Evolutionary conservation across 2,888 invertebrate species (phyloP).

Genomic region (Drosophila tripunctata): DNA sequence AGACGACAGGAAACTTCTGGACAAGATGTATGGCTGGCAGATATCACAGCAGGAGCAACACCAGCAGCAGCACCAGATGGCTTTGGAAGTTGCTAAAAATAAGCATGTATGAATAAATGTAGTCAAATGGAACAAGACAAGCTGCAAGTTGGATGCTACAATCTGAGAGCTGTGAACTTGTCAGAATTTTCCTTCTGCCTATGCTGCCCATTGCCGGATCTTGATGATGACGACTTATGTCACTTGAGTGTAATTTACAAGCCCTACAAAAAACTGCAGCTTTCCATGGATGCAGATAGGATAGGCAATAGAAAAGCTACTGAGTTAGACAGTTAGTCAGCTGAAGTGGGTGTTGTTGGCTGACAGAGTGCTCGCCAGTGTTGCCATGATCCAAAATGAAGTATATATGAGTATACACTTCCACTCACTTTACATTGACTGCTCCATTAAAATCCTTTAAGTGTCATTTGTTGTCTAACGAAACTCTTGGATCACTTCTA

Average conservation of each 20-base stretch:
- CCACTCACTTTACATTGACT: constrained; percentile 5
- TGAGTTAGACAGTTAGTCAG: constrained; percentile 16
- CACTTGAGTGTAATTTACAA: constrained; percentile 62
- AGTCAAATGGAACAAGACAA: constrained; percentile 13
- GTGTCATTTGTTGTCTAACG: constrained; percentile 33
- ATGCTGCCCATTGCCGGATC: background rate
- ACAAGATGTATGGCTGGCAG: constrained; percentile 46
- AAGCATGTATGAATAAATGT: constrained; percentile 3
- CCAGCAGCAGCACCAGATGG: constrained; percentile 2
- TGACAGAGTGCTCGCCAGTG: constrained; percentile 9
- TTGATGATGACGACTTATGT: constrained; percentile 59
- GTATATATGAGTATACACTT: constrained; percentile 11
- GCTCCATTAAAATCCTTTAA: constrained; percentile 35
- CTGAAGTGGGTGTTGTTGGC: constrained; percentile 5
- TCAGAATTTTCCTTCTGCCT: constrained; percentile 2
- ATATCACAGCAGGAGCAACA: constrained; percentile 14
- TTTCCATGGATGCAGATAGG: constrained; percentile 30
- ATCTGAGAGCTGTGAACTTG: constrained; percentile 8
- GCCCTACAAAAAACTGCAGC: constrained; percentile 45
- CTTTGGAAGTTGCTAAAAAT: constrained; percentile 10
- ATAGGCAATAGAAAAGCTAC: constrained; percentile 29
- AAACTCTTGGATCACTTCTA: background rate
- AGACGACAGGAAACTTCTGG: constrained; percentile 23
- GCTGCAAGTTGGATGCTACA: background rate
- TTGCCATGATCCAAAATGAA: constrained; percentile 44